A percentile compares a stretch with the other conserved stretches of the same genome.
These are phyloP conservation scores for Ephialtes manifestator DNA, from an alignment of 2,888 invertebrate genomes.

Conservation along the genomic window DNA sequence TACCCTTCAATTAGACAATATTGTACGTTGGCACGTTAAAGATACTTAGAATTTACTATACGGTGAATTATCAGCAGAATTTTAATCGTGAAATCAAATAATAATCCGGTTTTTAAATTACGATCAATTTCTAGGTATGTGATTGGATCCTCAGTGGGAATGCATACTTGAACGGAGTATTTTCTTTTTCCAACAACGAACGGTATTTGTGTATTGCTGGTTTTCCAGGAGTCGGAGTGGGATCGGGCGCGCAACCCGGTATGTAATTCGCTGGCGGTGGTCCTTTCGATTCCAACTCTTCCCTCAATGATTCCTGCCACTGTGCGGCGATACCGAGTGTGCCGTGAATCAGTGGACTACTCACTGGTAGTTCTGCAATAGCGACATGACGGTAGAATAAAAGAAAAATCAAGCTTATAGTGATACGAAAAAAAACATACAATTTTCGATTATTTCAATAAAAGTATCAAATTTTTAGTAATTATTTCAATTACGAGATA, in stretches of 20 bases:
- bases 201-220: constrained; percentile 97
- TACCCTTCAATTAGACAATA: no score
- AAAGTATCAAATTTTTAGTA: neutral
- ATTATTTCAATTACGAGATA: neutral
- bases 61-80: neutral
- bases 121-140: neutral
- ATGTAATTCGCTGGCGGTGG: constrained; percentile 95
- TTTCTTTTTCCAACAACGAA: constrained; percentile 95
- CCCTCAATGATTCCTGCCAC: constrained; percentile 95
- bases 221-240: constrained; percentile 87
- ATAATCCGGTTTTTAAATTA: neutral
- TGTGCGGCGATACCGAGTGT: constrained; percentile 94
- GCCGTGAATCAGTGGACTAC: constrained; percentile 97
- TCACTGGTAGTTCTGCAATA: constrained; percentile 94
- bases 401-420: neutral
- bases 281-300: constrained; percentile 91
- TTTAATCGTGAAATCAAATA: neutral
- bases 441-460: neutral
- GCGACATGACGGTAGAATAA: neutral
- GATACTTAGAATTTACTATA: neutral
- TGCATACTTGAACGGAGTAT: constrained; percentile 96
- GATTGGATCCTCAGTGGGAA: neutral
- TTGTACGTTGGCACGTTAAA: neutral
- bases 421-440: neutral
- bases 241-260: constrained; percentile 95